Conservation (phyloP, 2,113 vertebrate genomes). For the Natator depressus region DNA sequence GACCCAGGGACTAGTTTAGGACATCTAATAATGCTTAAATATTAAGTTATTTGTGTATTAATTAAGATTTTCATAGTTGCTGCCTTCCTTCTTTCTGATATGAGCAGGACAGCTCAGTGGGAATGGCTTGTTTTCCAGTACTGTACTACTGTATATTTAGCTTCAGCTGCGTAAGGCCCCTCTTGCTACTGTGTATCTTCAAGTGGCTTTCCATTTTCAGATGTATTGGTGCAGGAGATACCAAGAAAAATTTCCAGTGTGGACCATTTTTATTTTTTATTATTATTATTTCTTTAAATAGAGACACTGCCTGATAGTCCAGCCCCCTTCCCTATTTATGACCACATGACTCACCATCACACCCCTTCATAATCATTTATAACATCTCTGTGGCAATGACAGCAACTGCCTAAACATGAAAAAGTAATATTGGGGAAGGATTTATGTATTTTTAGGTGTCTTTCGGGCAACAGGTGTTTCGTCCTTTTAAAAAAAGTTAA, state of each 20-base stretch:
- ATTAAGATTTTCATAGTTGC: background rate
- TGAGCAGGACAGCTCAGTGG: background rate
- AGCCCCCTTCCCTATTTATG: background rate
- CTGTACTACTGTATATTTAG: background rate
- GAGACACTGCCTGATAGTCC: background rate
- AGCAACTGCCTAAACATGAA: background rate
- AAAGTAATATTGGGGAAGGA: background rate
- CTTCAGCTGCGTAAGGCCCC: rapidly evolving
- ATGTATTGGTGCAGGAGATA: background rate
- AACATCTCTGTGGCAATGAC: background rate
- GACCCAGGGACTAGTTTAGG: background rate
- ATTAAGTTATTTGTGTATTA: background rate
- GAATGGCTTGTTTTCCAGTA: background rate
- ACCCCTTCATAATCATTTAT: background rate
- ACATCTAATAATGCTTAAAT: background rate
- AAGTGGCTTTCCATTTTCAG: background rate
- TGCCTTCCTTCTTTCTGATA: background rate
- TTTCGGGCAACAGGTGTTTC: background rate
- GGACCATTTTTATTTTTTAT: too few relatives aligned
- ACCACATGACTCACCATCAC: background rate
- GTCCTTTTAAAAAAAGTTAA: background rate
- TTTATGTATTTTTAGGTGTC: background rate
- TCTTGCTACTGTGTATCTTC: background rate
- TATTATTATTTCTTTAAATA: background rate
- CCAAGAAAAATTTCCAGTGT: background rate